A percentile compares a stretch with the other conserved stretches of the same genome.
Conservation (phyloP, 2,113 vertebrate genomes). For the Campylomormyrus tamandua region DNA sequence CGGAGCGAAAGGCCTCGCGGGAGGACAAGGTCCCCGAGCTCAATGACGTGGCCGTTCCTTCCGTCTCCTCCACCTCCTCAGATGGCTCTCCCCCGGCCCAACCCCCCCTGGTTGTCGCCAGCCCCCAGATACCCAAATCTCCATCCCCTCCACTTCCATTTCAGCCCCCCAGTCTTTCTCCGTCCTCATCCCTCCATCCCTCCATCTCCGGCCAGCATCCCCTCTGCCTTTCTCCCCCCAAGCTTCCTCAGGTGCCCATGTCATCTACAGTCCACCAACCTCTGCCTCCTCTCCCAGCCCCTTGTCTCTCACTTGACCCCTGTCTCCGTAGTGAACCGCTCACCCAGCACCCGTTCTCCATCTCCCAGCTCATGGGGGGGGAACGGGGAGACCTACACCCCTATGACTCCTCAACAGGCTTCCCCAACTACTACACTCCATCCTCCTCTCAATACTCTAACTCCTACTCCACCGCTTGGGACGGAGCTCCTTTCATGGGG, state of each 20-base stretch:
- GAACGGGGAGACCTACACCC: conserved; percentile 25
- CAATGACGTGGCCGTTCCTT: background rate
- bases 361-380: conserved; percentile 34
- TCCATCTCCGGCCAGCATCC: background rate
- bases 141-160: conserved; percentile 2
- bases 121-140: conserved; percentile 18
- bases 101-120: background rate
- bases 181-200: background rate
- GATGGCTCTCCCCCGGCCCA: background rate
- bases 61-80: background rate
- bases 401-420: conserved; percentile 23
- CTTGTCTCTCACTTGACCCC: conserved; percentile 16
- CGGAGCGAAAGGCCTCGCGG: background rate
- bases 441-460: conserved; percentile 8
- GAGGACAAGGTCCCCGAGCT: background rate
- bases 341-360: conserved; percentile 35
- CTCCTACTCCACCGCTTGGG: conserved; percentile 16
- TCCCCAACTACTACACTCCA: conserved; percentile 21
- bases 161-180: background rate
- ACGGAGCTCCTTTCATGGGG: conserved; percentile 18
- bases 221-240: background rate
- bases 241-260: background rate
- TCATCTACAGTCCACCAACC: conserved; percentile 5
- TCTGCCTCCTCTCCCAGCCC: conserved; percentile 10
- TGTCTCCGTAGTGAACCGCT: conserved; percentile 21